A percentile compares a stretch with the other conserved stretches of the same genome.
Conservation (phyloP, 2,888 invertebrate genomes). For the Caenorhabditis virilis region DNA sequence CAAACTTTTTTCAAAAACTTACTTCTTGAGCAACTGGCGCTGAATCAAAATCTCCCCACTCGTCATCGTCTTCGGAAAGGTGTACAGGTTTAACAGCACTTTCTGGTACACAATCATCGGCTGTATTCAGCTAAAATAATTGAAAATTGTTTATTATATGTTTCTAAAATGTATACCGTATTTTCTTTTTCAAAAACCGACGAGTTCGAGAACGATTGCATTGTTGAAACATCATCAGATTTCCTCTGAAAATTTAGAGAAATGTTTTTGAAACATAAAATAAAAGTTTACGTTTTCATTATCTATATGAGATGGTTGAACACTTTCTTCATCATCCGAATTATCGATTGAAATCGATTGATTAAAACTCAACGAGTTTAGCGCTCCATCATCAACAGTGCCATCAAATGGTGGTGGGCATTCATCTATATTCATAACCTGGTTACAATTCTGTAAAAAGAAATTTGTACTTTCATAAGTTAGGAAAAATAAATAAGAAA, state of each 20-base stretch:
- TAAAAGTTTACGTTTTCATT: background rate
- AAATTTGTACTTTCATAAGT: background rate
- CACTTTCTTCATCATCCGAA: slow-evolving; percentile 4
- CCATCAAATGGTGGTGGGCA: slow-evolving; percentile 27
- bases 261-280: background rate
- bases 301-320: background rate
- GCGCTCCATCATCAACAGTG: background rate
- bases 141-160: background rate
- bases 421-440: slow-evolving; percentile 32
- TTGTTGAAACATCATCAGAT: background rate
- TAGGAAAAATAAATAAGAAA: background rate
- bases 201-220: background rate
- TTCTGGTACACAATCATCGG: background rate
- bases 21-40: background rate
- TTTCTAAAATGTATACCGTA: background rate
- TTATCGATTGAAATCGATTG: slow-evolving; percentile 3
- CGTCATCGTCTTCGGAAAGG: slow-evolving; percentile 20
- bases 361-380: background rate
- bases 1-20: too few relatives aligned
- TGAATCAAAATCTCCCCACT: slow-evolving; percentile 34
- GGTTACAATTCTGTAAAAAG: slow-evolving; percentile 2
- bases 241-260: background rate
- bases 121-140: background rate
- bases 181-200: slow-evolving; percentile 1
- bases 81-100: too few relatives aligned